Base-by-base conservation (phyloP, 2,113 vertebrate genomes). In the Cygnus buccinator region DNA sequence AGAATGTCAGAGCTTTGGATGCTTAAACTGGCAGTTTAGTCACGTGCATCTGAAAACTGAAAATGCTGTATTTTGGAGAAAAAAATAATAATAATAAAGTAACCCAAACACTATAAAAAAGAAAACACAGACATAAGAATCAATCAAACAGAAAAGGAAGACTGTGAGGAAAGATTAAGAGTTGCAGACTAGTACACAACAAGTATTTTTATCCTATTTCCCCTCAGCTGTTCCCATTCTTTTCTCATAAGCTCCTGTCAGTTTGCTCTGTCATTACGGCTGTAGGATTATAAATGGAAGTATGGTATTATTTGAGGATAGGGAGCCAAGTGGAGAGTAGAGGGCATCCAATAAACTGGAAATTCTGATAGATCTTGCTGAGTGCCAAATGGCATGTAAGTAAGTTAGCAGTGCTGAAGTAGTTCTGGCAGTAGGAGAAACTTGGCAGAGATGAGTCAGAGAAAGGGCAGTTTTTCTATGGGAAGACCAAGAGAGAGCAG, bases 331-430 rank as follows among this genome's bases (percentile, higher is more conserved):
- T 43, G 18, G 63, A 88, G 67, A 93, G 83, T 39, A 92, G 93
- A 94, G 68, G 70, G 29, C 79, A 81, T 96, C 55, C 63, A 92
- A 88, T 67, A 95, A 94, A 75, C 33, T 61, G 52, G 52, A 86
- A 93, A 88, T 90, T 88, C 23, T 95, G 65, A 71, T 81, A 92
- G 87, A 55, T 81, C 72, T 78, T 80, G 52, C 65, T 96, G 92
- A 81, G 61, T 93, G 86, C 85, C 88, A 96, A 96, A 89, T 84
- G 43, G 33, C 65, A 71, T 78, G 13, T 75, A 33, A 0, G 0
- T 84, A 86, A 94, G 54, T 84, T 78, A 89, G 17, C 9, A 87
- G 41, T 0, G 0, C 13, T 82, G 81, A 89, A 68, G 43, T n/a
- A 48, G 39, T 88, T 72, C 48, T 89, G 68, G 29, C 46, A 88